A percentile compares a stretch with the other conserved stretches of the same genome.
phyloP scores from a whole-genome alignment of 2,888 invertebrate genomes.

The Adineta ricciae region DNA sequence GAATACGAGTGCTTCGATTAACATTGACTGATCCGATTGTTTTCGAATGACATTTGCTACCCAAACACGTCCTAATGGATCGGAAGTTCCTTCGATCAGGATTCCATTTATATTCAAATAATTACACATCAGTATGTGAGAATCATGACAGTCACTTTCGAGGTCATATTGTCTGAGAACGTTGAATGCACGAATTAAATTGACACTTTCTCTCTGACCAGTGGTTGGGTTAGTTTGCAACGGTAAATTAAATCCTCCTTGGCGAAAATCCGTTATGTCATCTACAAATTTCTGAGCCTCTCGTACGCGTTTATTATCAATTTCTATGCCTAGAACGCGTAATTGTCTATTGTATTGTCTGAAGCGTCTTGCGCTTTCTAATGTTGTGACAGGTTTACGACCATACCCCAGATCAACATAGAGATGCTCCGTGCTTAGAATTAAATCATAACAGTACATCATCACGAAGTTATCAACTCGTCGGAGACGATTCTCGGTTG shows the following conservation, averaged over 20 bases:
- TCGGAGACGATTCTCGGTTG: neutral
- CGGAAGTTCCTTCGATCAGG: neutral
- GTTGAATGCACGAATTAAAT: neutral
- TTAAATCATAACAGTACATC: neutral
- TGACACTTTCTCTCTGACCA: neutral
- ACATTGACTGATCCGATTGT: neutral
- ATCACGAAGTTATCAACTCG: neutral
- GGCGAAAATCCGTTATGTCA: neutral
- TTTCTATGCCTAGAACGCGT: neutral
- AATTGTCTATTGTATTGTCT: neutral
- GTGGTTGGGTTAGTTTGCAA: neutral
- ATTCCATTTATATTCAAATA: neutral
- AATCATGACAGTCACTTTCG: neutral
- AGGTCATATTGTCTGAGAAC: neutral
- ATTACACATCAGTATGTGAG: neutral
- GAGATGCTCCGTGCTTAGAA: neutral
- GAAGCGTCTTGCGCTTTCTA: neutral
- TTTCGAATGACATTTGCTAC: neutral
- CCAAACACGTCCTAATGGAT: neutral
- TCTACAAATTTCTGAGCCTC: neutral
- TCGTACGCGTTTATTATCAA: neutral
- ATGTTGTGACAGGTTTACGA: neutral
- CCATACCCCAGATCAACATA: neutral
- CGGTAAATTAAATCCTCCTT: neutral
- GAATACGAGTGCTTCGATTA: neutral